A percentile compares a stretch with the other conserved stretches of the same genome.
Conservation (phyloP, 2,888 invertebrate species). For the Andrena dorsata region DNA sequence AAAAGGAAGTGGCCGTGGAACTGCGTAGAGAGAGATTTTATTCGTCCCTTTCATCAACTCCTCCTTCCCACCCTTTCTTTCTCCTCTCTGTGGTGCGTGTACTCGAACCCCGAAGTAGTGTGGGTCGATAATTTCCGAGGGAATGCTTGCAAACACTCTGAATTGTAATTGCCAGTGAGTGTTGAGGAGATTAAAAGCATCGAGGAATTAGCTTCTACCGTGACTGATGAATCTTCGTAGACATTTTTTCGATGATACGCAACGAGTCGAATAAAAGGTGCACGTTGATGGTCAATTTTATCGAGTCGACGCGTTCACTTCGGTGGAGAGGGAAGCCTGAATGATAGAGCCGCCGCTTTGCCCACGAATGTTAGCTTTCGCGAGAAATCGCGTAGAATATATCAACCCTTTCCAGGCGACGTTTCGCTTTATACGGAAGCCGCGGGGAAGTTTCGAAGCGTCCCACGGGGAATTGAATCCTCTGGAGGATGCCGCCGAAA, state of each 20-base stretch:
- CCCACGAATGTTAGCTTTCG: conserved; percentile 36
- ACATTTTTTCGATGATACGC: not conserved
- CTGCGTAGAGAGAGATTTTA: conserved; percentile 37
- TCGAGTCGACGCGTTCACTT: conserved; percentile 16
- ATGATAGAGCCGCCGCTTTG: conserved; percentile 28
- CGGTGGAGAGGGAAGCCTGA: conserved; percentile 28
- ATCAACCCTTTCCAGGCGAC: conserved; percentile 57
- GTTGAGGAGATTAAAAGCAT: too few relatives aligned
- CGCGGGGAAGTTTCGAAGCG: conserved; percentile 41
- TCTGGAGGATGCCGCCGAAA: conserved; percentile 40
- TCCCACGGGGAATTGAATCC: conserved; percentile 43
- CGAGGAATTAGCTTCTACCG: too few relatives aligned
- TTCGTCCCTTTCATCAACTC: conserved; percentile 2
- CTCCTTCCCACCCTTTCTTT: not conserved
- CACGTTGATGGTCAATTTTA: not conserved
- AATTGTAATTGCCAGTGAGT: not conserved
- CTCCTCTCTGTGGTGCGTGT: not conserved
- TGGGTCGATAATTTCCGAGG: not conserved
- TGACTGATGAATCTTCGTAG: too few relatives aligned
- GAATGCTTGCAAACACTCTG: not conserved
- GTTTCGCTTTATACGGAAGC: conserved; percentile 63
- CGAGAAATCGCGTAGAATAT: conserved; percentile 52
- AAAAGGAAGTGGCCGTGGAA: conserved; percentile 45
- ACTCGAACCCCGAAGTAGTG: not conserved
- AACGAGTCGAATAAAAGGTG: not conserved